Evolutionary conservation across 2,888 invertebrate genomes (phyloP).

Genomic region (Caenorhabditis sp.): DNA sequence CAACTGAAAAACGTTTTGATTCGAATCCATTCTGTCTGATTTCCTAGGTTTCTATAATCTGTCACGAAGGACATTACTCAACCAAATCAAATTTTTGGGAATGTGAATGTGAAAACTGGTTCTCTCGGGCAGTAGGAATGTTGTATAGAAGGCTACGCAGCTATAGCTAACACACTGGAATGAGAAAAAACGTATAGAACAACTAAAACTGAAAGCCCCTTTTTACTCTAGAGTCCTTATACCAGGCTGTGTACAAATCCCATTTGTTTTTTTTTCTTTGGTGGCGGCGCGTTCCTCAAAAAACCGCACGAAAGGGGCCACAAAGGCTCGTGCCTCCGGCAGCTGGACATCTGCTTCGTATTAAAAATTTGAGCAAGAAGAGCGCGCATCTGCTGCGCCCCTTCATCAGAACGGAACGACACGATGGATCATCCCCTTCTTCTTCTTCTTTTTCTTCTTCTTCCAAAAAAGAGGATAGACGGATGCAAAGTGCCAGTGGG

Average conservation of each 20-base stretch:
- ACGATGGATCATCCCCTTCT: not conserved
- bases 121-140: too few species aligned
- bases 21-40: constrained; percentile 18
- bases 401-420: not conserved
- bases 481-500: not conserved
- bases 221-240: too few species aligned
- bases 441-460: not conserved
- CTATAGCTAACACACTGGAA: too few species aligned
- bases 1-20: constrained; percentile 42
- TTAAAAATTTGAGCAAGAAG: constrained; percentile 12
- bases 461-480: not conserved
- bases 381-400: not conserved
- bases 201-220: too few species aligned
- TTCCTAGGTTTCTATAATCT: constrained; percentile 39
- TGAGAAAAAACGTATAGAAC: too few species aligned
- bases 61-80: constrained; percentile 32
- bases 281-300: constrained; percentile 1
- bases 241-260: constrained; percentile 10
- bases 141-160: too few species aligned
- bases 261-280: constrained; percentile 11
- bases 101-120: too few species aligned
- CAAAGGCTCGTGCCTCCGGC: not conserved
- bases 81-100: too few species aligned
- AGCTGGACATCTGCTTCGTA: constrained; percentile 25
- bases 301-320: too few species aligned